Evolutionary conservation across 1,140 invertebrate species (phyloP).

Genomic region (Maconellicoccus hirsutus): DNA sequence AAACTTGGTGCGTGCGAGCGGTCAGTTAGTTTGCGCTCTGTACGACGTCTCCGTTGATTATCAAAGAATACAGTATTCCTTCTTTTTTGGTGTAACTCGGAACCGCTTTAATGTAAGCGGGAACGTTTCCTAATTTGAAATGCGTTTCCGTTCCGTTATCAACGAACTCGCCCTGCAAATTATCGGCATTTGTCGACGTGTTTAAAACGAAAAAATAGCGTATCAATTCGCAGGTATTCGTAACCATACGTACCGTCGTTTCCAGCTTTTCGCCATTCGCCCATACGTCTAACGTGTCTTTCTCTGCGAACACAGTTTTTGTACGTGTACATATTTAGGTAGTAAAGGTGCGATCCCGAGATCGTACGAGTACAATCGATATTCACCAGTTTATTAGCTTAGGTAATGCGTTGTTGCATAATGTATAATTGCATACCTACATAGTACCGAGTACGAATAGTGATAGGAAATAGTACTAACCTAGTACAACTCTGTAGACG

Average conservation of each 20-base stretch:
- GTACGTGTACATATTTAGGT: no score
- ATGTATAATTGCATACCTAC: no score
- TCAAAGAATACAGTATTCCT: constrained; percentile 42
- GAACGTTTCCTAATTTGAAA: constrained; percentile 46
- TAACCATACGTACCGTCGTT: constrained; percentile 38
- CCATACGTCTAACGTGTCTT: constrained; percentile 64
- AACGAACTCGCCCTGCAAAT: constrained; percentile 63
- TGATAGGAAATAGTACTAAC: constrained; percentile 36
- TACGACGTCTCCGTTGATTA: constrained; percentile 35
- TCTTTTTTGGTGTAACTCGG: constrained; percentile 40
- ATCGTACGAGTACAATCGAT: no score
- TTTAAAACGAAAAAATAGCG: background rate
- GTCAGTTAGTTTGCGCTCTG: constrained; percentile 16
- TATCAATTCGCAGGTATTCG: no score
- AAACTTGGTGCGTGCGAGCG: no score
- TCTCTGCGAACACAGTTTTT: constrained; percentile 49
- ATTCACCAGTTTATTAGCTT: no score
- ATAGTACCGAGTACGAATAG: no score
- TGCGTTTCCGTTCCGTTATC: constrained; percentile 71
- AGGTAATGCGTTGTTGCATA: no score
- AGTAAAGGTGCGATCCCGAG: no score
- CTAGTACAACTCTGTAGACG: constrained; percentile 52
- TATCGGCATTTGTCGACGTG: background rate
- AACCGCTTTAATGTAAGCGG: constrained; percentile 47
- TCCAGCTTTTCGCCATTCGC: constrained; percentile 59